These are phyloP conservation scores for Apteryx owenii DNA, from an alignment of 2,113 vertebrate species.

Conservation along the genomic window DNA sequence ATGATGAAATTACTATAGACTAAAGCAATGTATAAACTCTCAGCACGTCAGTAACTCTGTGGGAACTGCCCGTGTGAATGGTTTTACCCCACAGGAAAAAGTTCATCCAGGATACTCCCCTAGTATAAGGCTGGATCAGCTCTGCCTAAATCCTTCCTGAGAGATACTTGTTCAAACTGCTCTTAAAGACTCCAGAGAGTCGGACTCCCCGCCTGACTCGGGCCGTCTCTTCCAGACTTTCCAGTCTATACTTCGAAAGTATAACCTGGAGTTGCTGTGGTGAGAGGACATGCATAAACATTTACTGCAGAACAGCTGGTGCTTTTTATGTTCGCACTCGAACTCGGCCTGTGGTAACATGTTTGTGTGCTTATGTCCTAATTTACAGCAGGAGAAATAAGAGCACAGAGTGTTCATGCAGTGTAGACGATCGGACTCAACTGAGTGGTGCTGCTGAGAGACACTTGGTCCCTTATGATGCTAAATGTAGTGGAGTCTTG, in stretches of 20 bases:
- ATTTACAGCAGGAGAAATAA: too few species aligned
- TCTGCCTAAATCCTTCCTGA: background rate
- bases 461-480: accelerated
- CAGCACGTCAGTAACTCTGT: accelerated
- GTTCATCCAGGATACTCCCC: background rate
- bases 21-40: too few species aligned
- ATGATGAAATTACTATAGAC: accelerated
- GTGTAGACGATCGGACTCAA: background rate
- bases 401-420: too few species aligned
- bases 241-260: background rate
- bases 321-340: too few species aligned
- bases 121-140: background rate
- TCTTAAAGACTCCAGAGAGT: too few species aligned
- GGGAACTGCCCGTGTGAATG: background rate
- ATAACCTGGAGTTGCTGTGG: background rate
- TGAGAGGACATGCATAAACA: background rate
- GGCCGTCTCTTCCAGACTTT: background rate
- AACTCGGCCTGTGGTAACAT: too few species aligned
- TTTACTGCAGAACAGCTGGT: too few species aligned
- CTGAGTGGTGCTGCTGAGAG: background rate
- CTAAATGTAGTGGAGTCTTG: background rate
- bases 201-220: background rate
- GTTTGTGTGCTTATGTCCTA: too few species aligned
- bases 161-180: background rate
- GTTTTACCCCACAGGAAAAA: background rate